Percentiles rank a stretch among this genome's conserved stretches.
phyloP scores from a whole-genome alignment of 1,140 invertebrate species.

The Spodoptera frugiperda region DNA sequence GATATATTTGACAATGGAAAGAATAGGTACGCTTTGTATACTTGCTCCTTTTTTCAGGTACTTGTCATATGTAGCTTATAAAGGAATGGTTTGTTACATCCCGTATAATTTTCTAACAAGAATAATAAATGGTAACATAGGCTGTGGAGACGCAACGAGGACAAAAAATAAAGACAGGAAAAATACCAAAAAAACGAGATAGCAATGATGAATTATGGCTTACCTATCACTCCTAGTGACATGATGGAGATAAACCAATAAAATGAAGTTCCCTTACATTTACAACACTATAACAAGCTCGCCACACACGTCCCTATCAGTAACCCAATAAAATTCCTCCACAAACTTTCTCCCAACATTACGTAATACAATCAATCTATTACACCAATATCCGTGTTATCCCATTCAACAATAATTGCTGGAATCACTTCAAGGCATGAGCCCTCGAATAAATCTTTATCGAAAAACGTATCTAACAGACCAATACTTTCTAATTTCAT shows the following conservation, averaged over 20 bases:
- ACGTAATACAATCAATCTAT: conserved; percentile 38
- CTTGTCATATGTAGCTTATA: too few species aligned
- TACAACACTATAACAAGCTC: conserved; percentile 12
- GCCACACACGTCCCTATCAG: conserved; percentile 20
- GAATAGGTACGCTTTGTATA: too few species aligned
- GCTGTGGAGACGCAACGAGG: too few species aligned
- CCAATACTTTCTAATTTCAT: conserved; percentile 83
- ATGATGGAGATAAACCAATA: conserved; percentile 17
- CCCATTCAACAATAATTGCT: conserved; percentile 72
- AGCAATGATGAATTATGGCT: conserved; percentile 6
- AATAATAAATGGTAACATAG: too few species aligned
- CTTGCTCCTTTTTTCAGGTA: too few species aligned
- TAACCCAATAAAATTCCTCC: conserved; percentile 39
- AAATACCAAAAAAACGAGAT: background rate
- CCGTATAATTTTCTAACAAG: too few species aligned
- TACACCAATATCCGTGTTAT: conserved; percentile 49
- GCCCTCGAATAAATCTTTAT: conserved; percentile 79
- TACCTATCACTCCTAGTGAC: background rate
- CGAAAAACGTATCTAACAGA: conserved; percentile 66
- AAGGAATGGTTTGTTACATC: too few species aligned
- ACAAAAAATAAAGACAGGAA: too few species aligned
- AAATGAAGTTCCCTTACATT: conserved; percentile 12
- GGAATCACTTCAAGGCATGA: conserved; percentile 60
- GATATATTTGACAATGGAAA: too few species aligned
- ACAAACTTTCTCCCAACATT: conserved; percentile 43